Percentiles rank a stretch among this genome's conserved stretches.
These are phyloP conservation scores for Ceratosolen fusciceps DNA, from an alignment of 1,140 invertebrate genomes.

Conservation along the genomic window DNA sequence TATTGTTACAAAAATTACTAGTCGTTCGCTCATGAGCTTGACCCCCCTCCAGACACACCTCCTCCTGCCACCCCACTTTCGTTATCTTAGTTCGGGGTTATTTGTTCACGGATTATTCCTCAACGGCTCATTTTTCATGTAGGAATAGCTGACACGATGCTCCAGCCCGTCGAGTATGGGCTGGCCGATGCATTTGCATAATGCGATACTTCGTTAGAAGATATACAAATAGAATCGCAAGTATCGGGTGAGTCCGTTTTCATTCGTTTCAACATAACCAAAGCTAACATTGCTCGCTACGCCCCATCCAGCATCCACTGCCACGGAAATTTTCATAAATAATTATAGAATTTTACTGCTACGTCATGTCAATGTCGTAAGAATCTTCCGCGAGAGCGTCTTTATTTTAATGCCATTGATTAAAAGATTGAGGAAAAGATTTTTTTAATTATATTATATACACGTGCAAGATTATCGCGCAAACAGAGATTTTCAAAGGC, in stretches of 20 bases:
- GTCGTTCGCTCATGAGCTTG: too few species aligned
- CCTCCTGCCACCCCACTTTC: too few species aligned
- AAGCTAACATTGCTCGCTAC: neutral
- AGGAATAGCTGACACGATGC: neutral
- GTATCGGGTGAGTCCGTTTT: neutral
- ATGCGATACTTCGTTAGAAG: conserved; percentile 1
- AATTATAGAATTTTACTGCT: neutral
- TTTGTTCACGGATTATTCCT: too few species aligned
- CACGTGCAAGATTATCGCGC: too few species aligned
- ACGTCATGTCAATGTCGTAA: neutral
- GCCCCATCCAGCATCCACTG: neutral
- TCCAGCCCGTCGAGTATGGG: neutral
- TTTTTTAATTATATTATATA: too few species aligned
- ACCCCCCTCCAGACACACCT: too few species aligned
- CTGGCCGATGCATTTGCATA: neutral
- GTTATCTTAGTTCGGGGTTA: too few species aligned
- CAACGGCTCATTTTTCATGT: neutral
- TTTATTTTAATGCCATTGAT: too few species aligned
- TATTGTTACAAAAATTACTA: too few species aligned
- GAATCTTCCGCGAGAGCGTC: neutral
- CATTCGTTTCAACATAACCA: conserved; percentile 1
- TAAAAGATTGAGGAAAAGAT: too few species aligned
- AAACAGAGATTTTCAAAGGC: too few species aligned
- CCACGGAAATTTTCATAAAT: neutral
- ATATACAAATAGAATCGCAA: conserved; percentile 1